phyloP scores from a whole-genome alignment of 2,888 invertebrate genomes.

The Hypercompe scribonia region DNA sequence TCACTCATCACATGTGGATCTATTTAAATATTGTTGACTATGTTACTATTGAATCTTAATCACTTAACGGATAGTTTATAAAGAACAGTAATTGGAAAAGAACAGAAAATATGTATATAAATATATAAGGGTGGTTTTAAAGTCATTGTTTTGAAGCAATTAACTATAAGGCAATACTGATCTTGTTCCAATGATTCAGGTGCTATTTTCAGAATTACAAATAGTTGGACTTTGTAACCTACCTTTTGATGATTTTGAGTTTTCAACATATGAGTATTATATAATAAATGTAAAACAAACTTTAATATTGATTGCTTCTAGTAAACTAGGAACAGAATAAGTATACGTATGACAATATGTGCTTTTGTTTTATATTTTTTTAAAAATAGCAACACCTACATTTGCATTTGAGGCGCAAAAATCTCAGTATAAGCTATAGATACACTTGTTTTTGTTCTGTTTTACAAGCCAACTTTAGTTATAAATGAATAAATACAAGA shows the following conservation, averaged over 20 bases:
- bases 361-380: no score
- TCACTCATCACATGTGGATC: neutral
- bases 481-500: neutral
- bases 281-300: neutral
- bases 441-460: neutral
- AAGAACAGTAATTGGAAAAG: neutral
- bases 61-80: neutral
- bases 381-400: no score
- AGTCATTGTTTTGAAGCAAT: no score
- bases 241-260: slow-evolving; percentile 20
- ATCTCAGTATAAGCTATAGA: neutral
- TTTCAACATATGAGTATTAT: slow-evolving; percentile 22
- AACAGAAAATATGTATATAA: no score
- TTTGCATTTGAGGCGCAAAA: neutral
- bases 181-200: neutral
- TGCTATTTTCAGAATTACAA: neutral
- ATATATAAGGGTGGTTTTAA: no score
- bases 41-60: neutral
- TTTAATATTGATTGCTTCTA: neutral
- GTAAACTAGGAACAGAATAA: neutral
- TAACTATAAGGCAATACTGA: neutral
- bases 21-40: neutral
- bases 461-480: neutral
- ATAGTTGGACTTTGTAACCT: neutral
- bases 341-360: neutral